These are phyloP conservation scores for Pristionchus fissidentatus DNA, from an alignment of 2,888 invertebrate genomes.

Conservation along the genomic window DNA sequence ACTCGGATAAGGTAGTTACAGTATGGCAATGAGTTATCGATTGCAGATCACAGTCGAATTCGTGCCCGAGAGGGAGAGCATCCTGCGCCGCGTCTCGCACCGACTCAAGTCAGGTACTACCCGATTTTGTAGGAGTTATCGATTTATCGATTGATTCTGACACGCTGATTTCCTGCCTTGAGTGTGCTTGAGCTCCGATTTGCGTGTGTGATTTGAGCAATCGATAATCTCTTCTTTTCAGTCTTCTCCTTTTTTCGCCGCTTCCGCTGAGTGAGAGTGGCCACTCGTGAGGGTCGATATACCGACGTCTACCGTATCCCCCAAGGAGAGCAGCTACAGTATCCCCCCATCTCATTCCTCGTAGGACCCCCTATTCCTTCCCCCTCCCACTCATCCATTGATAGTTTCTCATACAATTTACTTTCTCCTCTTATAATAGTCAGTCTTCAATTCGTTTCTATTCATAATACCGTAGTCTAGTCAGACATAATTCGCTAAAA, in stretches of 20 bases:
- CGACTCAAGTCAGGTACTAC: slow-evolving; percentile 36
- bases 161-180: too few species aligned
- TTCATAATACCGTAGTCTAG: slow-evolving; percentile 42
- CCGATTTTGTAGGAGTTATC: too few species aligned
- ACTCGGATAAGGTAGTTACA: too few species aligned
- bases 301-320: slow-evolving; percentile 23
- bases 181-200: too few species aligned
- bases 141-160: too few species aligned
- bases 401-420: slow-evolving; percentile 32
- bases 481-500: slow-evolving; percentile 38
- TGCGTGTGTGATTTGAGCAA: neutral
- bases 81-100: slow-evolving; percentile 27
- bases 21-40: neutral
- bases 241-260: slow-evolving; percentile 25
- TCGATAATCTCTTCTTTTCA: neutral
- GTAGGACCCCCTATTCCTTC: neutral
- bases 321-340: slow-evolving; percentile 20
- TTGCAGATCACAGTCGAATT: slow-evolving; percentile 32
- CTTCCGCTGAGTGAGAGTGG: neutral
- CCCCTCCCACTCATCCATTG: slow-evolving; percentile 20
- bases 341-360: neutral
- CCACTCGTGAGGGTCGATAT: neutral
- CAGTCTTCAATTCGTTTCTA: slow-evolving; percentile 3
- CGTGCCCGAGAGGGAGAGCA: slow-evolving; percentile 11
- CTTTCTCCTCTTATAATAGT: neutral